Base-by-base conservation (phyloP, 2,113 vertebrate species). In the Hyla sarda region DNA sequence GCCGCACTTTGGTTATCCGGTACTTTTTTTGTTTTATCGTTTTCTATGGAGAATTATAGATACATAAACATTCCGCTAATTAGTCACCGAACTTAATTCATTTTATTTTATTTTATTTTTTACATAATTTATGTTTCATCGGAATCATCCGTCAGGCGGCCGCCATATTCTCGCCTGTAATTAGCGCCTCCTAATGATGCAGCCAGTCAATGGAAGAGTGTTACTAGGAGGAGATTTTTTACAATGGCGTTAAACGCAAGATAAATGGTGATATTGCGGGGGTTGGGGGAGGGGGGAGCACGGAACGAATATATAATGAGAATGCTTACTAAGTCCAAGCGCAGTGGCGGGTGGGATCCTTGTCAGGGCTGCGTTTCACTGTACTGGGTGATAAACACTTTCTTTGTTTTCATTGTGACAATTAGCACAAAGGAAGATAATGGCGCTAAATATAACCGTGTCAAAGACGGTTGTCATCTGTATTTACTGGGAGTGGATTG, bases 21-120 rank as follows among this genome's bases (percentile, higher is more conserved):
- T 41, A 5, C 8, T 41, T 41, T 50, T 73, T 41, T 56, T 47
- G 41, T 28, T 75, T 45, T 14, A 47, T 23, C 8, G 12, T 21
- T 37, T n/a, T n/a, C 7, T 9, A 21, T n/a, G 3, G 58, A 25
- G 72, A 52, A n/a, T 28, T 74, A 47, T 62, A 5, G 72, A 50
- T 67, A 67, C 58, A 25, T 45, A 17, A 76, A 32, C 34, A 32
- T 67, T 28, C 47, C 21, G 16, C 83, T 78, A 85, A 85, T 85
- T 78, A 85, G 83, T 85, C 60, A 28, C 28, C 19, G 2, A n/a
- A n/a, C n/a, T n/a, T n/a, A n/a, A n/a, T n/a, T n/a, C 73, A 13
- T 30, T 76, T 84, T 75, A 50, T n/a, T 37, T 47, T 14, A 9
- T 5, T 17, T 3, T 25, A 7, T 3, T 41, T 34, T 34, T 21